Conservation (phyloP, 2,113 vertebrate species). For the Tragulus kanchil region DNA sequence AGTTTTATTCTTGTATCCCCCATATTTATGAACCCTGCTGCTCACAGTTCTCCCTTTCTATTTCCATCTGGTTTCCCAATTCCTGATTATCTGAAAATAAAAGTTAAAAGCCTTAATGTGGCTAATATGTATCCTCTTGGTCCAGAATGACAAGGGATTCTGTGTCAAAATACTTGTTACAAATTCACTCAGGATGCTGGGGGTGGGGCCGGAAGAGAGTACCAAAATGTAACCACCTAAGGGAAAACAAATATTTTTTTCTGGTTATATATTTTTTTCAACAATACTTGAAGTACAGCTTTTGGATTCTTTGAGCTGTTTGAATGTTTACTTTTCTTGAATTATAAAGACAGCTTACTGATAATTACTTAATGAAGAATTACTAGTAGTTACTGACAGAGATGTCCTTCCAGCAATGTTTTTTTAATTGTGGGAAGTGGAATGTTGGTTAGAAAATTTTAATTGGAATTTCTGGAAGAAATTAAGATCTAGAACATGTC, state of each 20-base stretch:
- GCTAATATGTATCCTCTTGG: not conserved
- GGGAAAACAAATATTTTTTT: not conserved
- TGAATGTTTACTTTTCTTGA: not conserved
- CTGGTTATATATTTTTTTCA: not conserved
- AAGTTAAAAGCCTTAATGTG: not conserved
- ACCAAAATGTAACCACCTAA: not conserved
- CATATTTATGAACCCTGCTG: conserved; percentile 4
- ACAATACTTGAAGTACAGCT: not conserved
- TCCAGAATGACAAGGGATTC: not conserved
- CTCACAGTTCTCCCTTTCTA: not conserved
- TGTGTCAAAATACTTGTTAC: not conserved
- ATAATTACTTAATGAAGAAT: not conserved
- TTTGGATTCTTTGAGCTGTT: not conserved
- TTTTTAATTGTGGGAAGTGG: conserved; percentile 29
- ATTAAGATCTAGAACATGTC: not conserved
- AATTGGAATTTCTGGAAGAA: conserved; percentile 33
- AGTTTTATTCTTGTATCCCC: conserved; percentile 4
- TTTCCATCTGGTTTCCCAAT: conserved; percentile 7
- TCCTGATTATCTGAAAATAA: not conserved
- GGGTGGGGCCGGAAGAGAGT: not conserved
- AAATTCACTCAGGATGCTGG: not conserved
- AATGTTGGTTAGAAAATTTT: conserved; percentile 57
- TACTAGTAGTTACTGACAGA: not conserved
- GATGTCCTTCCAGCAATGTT: conserved; percentile 15
- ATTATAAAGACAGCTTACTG: not conserved